These are phyloP conservation scores for Salarias fasciatus DNA, from an alignment of 2,797 vertebrate genomes.

Conservation along the genomic window DNA sequence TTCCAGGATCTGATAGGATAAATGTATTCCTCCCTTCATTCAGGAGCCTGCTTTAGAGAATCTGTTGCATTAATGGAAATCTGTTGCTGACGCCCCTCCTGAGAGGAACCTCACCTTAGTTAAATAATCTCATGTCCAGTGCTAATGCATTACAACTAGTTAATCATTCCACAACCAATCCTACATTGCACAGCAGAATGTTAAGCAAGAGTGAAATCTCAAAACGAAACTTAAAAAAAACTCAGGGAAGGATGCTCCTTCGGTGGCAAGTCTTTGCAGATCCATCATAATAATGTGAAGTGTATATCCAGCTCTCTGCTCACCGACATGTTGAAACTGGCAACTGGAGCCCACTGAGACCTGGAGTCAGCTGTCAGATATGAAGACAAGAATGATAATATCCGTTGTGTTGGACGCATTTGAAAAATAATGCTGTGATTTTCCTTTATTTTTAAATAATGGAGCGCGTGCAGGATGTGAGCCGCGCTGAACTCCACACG, in stretches of 20 bases:
- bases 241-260: neutral
- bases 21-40: constrained; percentile 1
- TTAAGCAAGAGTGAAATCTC: constrained; percentile 4
- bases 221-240: constrained; percentile 3
- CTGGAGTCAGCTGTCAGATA: neutral
- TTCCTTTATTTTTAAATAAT: too few species aligned
- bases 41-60: constrained; percentile 1
- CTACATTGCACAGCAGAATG: neutral
- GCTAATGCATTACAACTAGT: neutral
- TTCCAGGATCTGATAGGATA: constrained; percentile 14
- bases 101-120: neutral
- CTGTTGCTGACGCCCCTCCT: constrained; percentile 38
- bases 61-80: constrained; percentile 35
- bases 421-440: too few species aligned
- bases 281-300: constrained; percentile 22
- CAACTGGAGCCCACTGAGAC: constrained; percentile 29
- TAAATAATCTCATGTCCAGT: constrained; percentile 14
- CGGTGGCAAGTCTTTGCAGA: constrained; percentile 32
- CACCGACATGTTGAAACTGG: constrained; percentile 58
- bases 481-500: constrained; percentile 36
- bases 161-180: neutral
- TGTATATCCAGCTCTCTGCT: neutral
- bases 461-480: neutral
- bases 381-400: neutral
- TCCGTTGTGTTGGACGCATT: too few species aligned